Evolutionary conservation across 2,888 invertebrate species (phyloP).

Genomic region (Synanthedon andrenaeformis): DNA sequence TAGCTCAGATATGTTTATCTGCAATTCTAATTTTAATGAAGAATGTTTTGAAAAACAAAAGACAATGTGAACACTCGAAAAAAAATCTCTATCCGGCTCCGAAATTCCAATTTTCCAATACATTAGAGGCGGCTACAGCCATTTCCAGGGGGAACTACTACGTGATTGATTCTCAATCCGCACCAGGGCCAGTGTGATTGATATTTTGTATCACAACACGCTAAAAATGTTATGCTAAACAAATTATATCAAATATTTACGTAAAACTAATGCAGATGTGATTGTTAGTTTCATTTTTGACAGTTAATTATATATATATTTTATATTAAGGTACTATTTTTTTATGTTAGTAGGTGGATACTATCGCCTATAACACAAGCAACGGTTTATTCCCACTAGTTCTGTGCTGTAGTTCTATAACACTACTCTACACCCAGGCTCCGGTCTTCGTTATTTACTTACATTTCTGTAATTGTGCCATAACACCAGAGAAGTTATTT

Average conservation of each 20-base stretch:
- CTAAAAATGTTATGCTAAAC: neutral
- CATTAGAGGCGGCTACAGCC: conserved; percentile 28
- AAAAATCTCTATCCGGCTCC: conserved; percentile 9
- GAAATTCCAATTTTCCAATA: conserved; percentile 51
- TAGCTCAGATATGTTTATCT: too few species aligned
- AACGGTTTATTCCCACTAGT: too few species aligned
- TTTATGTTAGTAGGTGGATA: too few species aligned
- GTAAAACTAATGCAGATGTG: neutral
- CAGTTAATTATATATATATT: neutral
- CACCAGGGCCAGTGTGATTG: conserved; percentile 10
- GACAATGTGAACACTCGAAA: conserved; percentile 5
- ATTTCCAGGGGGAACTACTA: conserved; percentile 1
- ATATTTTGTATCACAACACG: neutral
- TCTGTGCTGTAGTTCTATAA: too few species aligned
- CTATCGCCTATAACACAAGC: too few species aligned
- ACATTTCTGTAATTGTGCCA: too few species aligned
- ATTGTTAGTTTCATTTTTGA: neutral
- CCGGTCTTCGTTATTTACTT: too few species aligned
- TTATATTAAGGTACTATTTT: too few species aligned
- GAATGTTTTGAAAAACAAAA: neutral
- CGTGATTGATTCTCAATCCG: conserved; percentile 30
- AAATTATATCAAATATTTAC: neutral
- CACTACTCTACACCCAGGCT: too few species aligned
- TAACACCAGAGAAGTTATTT: too few species aligned
- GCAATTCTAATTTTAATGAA: too few species aligned